Percentiles rank a stretch among this genome's conserved stretches.
Conservation (phyloP, 2,797 vertebrate genomes). For the Thripadectes ignobilis region DNA sequence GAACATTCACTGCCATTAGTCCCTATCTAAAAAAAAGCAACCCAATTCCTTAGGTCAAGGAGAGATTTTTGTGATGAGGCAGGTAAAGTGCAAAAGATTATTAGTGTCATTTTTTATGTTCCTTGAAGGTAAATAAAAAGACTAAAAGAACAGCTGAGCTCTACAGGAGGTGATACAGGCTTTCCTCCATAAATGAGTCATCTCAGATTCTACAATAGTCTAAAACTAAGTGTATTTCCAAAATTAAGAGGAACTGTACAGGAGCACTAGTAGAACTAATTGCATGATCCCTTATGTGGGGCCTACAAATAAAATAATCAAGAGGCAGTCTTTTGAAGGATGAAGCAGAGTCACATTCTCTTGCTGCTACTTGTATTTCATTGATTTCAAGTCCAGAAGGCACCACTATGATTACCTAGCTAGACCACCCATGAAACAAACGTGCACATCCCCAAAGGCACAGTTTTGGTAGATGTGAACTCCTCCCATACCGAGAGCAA, state of each 20-base stretch:
- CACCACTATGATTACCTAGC: neutral
- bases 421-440: neutral
- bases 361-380: neutral
- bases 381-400: neutral
- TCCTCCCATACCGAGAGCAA: neutral
- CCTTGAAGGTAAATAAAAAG: neutral
- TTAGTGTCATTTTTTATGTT: neutral
- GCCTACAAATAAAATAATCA: neutral
- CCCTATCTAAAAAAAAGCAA: neutral
- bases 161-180: rapidly evolving
- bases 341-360: neutral
- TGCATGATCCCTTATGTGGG: neutral
- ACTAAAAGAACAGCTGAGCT: neutral
- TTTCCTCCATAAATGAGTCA: neutral
- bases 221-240: neutral
- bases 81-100: slow-evolving; percentile 1
- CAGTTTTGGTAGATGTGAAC: neutral
- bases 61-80: neutral
- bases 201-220: neutral
- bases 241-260: neutral
- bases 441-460: neutral
- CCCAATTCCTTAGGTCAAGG: neutral
- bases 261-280: neutral
- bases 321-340: neutral
- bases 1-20: neutral